Evolutionary conservation across 2,888 invertebrate genomes (phyloP).

Genomic region (Agrochola lychnidis): DNA sequence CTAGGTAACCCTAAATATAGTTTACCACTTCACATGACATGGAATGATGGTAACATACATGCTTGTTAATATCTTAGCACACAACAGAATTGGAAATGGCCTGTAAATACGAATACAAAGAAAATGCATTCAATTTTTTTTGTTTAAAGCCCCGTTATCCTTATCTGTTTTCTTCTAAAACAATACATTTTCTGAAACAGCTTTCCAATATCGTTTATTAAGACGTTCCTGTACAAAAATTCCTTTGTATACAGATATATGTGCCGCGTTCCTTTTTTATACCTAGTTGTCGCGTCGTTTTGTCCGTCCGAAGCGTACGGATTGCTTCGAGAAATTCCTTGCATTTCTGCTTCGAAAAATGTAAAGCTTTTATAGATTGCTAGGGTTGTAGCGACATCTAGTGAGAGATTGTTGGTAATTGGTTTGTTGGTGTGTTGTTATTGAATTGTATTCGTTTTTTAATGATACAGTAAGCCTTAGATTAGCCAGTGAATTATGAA

Average conservation of each 20-base stretch:
- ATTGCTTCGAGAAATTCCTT: conserved; percentile 60
- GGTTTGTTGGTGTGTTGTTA: conserved; percentile 14
- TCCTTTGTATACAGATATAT: conserved; percentile 59
- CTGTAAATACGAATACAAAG: neutral
- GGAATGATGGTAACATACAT: neutral
- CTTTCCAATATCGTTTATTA: conserved; percentile 58
- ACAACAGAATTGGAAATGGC: neutral
- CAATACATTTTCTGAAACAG: conserved; percentile 48
- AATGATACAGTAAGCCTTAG: neutral
- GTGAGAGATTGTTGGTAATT: conserved; percentile 27
- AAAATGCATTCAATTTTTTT: neutral
- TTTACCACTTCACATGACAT: no score
- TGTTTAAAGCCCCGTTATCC: neutral
- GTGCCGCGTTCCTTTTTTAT: conserved; percentile 49
- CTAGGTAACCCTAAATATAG: neutral
- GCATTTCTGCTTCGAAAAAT: conserved; percentile 55
- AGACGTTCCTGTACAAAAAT: conserved; percentile 60
- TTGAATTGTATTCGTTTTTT: neutral
- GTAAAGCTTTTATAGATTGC: conserved; percentile 48
- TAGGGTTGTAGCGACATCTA: conserved; percentile 34
- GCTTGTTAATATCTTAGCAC: neutral
- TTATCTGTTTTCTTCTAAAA: conserved; percentile 24
- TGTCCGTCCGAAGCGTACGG: conserved; percentile 37
- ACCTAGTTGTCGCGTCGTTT: conserved; percentile 40
- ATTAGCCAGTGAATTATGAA: neutral